Evolutionary conservation across 2,797 vertebrate species (phyloP).

Genomic region (Ptychobarbus kaznakovi): DNA sequence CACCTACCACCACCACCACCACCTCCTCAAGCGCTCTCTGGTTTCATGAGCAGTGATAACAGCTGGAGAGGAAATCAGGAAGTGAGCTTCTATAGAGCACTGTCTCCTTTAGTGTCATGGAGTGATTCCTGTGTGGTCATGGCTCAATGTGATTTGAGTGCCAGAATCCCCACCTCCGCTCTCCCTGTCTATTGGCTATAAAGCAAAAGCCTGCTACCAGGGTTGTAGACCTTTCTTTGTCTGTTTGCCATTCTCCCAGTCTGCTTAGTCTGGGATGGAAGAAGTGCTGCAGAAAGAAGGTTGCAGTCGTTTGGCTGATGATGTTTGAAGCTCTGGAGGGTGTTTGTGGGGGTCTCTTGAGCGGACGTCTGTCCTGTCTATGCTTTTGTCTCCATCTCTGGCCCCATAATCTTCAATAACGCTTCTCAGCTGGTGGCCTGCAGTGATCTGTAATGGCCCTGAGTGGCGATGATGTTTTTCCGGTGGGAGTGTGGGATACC

Average conservation of each 20-base stretch:
- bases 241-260: conserved; percentile 41
- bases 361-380: conserved; percentile 31
- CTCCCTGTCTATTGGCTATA: conserved; percentile 22
- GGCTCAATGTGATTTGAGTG: conserved; percentile 44
- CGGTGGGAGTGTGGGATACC: conserved; percentile 62
- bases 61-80: conserved; percentile 64
- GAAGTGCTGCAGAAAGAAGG: background rate
- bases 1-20: conserved; percentile 17
- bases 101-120: conserved; percentile 42
- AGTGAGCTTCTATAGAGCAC: conserved; percentile 46
- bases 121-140: conserved; percentile 48
- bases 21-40: conserved; percentile 57
- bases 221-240: conserved; percentile 16
- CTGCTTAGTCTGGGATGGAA: conserved; percentile 14
- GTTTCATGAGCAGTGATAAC: conserved; percentile 66
- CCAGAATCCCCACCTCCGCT: conserved; percentile 29
- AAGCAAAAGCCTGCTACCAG: conserved; percentile 25
- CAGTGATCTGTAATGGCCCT: conserved; percentile 36
- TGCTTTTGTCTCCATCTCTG: conserved; percentile 30
- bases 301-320: conserved; percentile 28
- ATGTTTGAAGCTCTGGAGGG: conserved; percentile 9
- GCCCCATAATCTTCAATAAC: conserved; percentile 38
- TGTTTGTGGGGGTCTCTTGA: conserved; percentile 34
- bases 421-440: conserved; percentile 51
- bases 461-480: conserved; percentile 64